Evolutionary conservation across 2,113 vertebrate genomes (phyloP).

Genomic region (Perccottus glenii): DNA sequence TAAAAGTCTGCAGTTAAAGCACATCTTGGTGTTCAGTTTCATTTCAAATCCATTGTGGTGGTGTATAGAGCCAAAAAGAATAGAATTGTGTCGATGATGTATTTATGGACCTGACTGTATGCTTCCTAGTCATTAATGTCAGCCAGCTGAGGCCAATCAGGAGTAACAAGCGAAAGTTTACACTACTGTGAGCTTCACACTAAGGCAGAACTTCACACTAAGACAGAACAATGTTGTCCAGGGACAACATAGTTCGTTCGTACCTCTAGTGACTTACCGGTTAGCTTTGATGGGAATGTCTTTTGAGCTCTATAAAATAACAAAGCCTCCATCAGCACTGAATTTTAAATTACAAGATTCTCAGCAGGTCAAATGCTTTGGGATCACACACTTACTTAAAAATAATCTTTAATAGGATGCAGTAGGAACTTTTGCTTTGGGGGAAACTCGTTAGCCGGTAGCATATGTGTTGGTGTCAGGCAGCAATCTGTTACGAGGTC

Average conservation of each 20-base stretch:
- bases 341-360: not conserved
- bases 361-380: conserved; percentile 25
- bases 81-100: no score
- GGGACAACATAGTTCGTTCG: not conserved
- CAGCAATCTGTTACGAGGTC: conserved; percentile 71
- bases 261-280: not conserved
- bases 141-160: conserved; percentile 67
- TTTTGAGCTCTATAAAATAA: no score
- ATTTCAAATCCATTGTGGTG: no score
- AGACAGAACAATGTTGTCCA: no score
- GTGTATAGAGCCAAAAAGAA: no score
- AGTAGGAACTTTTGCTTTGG: conserved; percentile 64
- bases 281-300: no score
- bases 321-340: no score
- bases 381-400: conserved; percentile 8
- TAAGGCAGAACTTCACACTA: not conserved
- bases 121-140: conserved; percentile 63
- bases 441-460: conserved; percentile 77
- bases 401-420: conserved; percentile 46
- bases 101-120: no score
- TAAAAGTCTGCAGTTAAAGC: no score
- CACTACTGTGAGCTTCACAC: not conserved
- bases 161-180: conserved; percentile 23
- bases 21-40: no score
- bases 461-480: conserved; percentile 73